Conservation (phyloP, 2,797 vertebrate species). For the Halcyon badia region DNA sequence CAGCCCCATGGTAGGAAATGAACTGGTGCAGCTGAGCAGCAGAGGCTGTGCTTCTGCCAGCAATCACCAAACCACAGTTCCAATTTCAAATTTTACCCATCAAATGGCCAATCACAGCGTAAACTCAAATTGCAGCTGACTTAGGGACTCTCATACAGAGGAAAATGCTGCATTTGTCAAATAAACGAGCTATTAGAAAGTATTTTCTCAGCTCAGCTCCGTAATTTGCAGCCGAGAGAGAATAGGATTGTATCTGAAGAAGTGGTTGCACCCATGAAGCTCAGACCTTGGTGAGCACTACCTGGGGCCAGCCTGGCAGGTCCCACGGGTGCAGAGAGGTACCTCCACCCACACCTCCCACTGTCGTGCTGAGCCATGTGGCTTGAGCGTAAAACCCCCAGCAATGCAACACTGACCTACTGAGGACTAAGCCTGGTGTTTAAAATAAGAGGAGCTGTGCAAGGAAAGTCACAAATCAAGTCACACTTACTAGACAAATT, state of each 20-base stretch:
- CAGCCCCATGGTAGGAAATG: background rate
- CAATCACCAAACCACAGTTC: background rate
- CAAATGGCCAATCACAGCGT: accelerated
- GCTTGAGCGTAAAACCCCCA: accelerated
- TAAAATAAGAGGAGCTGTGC: background rate
- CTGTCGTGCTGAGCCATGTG: accelerated
- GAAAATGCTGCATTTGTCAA: background rate
- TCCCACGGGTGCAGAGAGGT: background rate
- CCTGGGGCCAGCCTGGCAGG: background rate
- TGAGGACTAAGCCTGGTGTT: background rate
- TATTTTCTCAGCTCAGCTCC: accelerated
- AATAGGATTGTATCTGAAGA: accelerated
- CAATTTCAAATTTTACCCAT: background rate
- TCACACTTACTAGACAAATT: background rate
- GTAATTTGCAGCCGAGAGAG: background rate
- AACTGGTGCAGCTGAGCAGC: background rate
- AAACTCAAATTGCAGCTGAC: background rate
- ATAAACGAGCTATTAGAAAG: background rate
- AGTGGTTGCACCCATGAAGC: accelerated
- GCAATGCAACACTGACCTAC: background rate
- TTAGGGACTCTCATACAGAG: accelerated
- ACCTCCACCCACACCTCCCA: background rate
- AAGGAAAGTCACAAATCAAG: background rate
- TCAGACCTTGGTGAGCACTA: accelerated
- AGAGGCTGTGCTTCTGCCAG: background rate